Evolutionary conservation across 1,140 invertebrate genomes (phyloP).

Genomic region (Drosophila jambulina): DNA sequence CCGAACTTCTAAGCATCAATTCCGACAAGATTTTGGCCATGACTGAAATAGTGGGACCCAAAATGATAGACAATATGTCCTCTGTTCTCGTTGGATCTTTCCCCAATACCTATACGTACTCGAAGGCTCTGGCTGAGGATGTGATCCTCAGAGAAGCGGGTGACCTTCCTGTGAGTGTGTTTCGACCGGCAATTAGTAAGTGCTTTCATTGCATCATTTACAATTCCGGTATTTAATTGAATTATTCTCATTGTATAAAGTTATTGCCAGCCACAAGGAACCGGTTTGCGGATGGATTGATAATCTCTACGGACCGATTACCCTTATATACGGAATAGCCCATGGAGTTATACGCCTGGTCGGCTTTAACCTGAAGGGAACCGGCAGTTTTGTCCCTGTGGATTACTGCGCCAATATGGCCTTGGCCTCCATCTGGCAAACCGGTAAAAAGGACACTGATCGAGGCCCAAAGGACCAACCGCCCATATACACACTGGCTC

Average conservation of each 20-base stretch:
- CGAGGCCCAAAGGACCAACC: conserved; percentile 44
- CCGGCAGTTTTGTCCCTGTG: conserved; percentile 89
- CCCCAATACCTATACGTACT: conserved; percentile 94
- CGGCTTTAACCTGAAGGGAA: conserved; percentile 86
- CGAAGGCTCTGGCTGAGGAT: conserved; percentile 93
- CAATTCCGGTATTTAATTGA: conserved; percentile 56
- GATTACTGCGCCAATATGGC: conserved; percentile 92
- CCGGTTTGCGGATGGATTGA: conserved; percentile 93
- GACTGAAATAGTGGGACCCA: conserved; percentile 85
- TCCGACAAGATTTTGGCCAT: conserved; percentile 88
- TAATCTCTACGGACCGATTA: conserved; percentile 95
- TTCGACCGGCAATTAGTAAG: conserved; percentile 90
- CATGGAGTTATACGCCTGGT: conserved; percentile 90
- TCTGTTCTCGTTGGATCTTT: conserved; percentile 89
- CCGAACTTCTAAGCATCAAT: conserved; percentile 87
- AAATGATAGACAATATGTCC: conserved; percentile 88
- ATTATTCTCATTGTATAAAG: conserved; percentile 88
- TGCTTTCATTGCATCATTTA: conserved; percentile 4
- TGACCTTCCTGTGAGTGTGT: conserved; percentile 90
- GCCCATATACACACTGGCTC: conserved; percentile 90
- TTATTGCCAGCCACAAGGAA: conserved; percentile 92
- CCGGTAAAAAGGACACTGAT: conserved; percentile 58
- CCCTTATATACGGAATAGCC: conserved; percentile 88
- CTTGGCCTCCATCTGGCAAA: conserved; percentile 90
- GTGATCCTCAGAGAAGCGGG: conserved; percentile 87